phyloP scores from a whole-genome alignment of 2,113 vertebrate genomes.

The Anolis carolinensis region DNA sequence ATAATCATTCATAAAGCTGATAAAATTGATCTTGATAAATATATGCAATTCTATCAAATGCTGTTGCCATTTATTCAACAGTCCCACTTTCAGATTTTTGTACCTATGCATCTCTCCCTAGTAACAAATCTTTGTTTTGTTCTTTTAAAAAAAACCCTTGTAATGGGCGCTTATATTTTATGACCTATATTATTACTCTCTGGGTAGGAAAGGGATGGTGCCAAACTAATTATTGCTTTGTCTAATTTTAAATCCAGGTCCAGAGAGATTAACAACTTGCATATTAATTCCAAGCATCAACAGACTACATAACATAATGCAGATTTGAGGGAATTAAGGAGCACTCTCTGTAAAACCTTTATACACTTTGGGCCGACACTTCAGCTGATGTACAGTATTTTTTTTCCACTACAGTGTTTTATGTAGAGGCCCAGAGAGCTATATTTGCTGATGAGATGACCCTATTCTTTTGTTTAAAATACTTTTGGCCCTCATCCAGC shows the following conservation, averaged over 20 bases:
- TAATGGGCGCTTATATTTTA: slow-evolving; percentile 79
- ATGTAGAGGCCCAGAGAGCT: slow-evolving; percentile 30
- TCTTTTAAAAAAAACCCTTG: slow-evolving; percentile 45
- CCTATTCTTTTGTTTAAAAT: slow-evolving; percentile 37
- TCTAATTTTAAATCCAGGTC: slow-evolving; percentile 86
- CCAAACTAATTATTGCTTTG: slow-evolving; percentile 86
- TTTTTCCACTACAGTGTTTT: slow-evolving; percentile 40
- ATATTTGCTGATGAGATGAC: slow-evolving; percentile 43
- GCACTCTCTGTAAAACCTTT: slow-evolving; percentile 69
- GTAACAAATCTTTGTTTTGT: slow-evolving; percentile 72
- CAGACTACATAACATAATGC: slow-evolving; percentile 75
- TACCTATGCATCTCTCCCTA: slow-evolving; percentile 36
- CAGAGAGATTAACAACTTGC: slow-evolving; percentile 83
- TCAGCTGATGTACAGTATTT: slow-evolving; percentile 50
- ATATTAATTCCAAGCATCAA: slow-evolving; percentile 81
- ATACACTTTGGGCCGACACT: slow-evolving; percentile 58
- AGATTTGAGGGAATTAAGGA: slow-evolving; percentile 76
- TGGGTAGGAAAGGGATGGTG: slow-evolving; percentile 80
- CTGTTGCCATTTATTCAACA: slow-evolving; percentile 47
- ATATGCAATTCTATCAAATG: slow-evolving; percentile 39
- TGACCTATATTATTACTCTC: slow-evolving; percentile 86
- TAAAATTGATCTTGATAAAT: slow-evolving; percentile 20
- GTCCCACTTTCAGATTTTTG: slow-evolving; percentile 53
- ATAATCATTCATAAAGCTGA: slow-evolving; percentile 30
- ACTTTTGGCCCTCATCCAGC: slow-evolving; percentile 18